These are phyloP conservation scores for Macrosteles quadrilineatus DNA, from an alignment of 1,140 invertebrate species.

Conservation along the genomic window DNA sequence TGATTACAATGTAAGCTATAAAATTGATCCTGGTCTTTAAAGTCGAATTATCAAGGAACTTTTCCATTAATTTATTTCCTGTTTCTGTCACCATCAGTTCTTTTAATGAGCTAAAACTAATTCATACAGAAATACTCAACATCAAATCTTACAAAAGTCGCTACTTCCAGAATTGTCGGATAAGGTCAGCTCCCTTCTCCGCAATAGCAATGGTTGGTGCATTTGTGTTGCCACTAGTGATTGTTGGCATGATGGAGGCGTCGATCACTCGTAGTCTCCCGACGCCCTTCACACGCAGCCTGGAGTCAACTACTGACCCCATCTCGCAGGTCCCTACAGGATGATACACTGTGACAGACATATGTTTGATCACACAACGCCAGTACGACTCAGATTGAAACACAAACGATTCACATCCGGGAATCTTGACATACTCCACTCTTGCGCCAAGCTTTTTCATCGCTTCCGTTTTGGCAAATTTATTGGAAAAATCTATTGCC, in stretches of 20 bases:
- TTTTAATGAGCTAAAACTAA: no score
- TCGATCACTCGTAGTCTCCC: conserved; percentile 50
- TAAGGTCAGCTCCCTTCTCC: conserved; percentile 44
- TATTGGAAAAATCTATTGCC: conserved; percentile 38
- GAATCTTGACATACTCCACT: conserved; percentile 65
- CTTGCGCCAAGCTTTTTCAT: conserved; percentile 48
- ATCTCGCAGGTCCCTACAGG: conserved; percentile 80
- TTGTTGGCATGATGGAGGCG: conserved; percentile 51
- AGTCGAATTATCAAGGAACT: no score
- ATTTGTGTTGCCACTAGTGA: conserved; percentile 48
- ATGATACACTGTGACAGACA: conserved; percentile 85
- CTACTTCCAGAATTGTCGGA: conserved; percentile 28
- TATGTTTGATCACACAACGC: conserved; percentile 80
- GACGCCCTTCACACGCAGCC: conserved; percentile 53
- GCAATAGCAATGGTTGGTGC: conserved; percentile 48
- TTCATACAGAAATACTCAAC: no score
- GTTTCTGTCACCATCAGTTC: no score
- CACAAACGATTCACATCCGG: conserved; percentile 70
- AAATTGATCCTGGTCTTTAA: no score
- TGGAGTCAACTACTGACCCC: conserved; percentile 85
- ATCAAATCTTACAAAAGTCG: no score
- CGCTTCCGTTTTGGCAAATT: conserved; percentile 34
- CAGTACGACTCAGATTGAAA: conserved; percentile 78
- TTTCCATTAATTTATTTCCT: no score
- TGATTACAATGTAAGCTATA: no score